phyloP scores from a whole-genome alignment of 2,113 vertebrate species.

The Dasyurus viverrinus region DNA sequence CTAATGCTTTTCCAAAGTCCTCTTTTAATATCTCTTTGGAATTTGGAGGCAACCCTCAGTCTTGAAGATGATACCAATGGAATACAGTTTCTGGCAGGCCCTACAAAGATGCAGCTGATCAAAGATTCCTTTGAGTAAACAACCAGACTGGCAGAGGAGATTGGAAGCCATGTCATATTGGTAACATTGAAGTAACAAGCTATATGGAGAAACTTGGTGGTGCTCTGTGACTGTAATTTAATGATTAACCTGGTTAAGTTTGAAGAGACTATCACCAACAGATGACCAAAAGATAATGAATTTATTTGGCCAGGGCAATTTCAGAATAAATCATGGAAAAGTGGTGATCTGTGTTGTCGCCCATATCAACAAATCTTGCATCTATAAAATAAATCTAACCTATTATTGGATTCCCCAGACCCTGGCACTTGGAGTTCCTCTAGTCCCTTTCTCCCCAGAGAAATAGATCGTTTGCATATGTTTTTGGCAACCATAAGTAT shows the following conservation, averaged over 20 bases:
- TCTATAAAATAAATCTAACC: neutral
- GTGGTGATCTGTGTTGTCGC: neutral
- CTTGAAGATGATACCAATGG: neutral
- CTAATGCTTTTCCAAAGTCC: neutral
- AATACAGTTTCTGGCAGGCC: neutral
- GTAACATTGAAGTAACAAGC: neutral
- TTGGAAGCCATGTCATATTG: neutral
- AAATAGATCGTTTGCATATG: neutral
- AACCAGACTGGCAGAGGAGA: neutral
- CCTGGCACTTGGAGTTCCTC: neutral
- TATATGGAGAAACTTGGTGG: neutral
- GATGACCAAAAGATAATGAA: neutral
- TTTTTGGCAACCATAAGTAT: neutral
- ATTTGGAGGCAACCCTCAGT: neutral
- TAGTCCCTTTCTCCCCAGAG: neutral
- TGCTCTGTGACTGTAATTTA: neutral
- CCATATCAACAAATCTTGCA: neutral
- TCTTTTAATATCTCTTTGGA: neutral
- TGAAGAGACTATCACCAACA: neutral
- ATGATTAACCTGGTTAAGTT: neutral
- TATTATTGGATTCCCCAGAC: neutral
- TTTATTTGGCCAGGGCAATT: neutral
- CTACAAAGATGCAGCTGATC: neutral
- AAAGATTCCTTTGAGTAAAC: neutral
- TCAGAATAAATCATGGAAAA: neutral